Percentiles rank a stretch among this genome's conserved stretches.
Conservation (phyloP, 2,113 vertebrate species). For the Baryphthengus martii region DNA sequence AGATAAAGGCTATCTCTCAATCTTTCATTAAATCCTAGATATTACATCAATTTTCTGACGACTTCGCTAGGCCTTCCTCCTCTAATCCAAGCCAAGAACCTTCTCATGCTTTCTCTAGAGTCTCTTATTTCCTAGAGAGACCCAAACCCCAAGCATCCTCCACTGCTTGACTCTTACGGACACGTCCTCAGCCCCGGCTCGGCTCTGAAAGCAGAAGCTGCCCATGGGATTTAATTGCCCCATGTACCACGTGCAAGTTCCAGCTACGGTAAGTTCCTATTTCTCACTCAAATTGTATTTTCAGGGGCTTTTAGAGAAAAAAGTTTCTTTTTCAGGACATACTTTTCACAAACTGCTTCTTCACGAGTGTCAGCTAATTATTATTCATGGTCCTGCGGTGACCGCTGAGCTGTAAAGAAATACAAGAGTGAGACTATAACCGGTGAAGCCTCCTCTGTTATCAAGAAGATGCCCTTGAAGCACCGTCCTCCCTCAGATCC, state of each 20-base stretch:
- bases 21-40: conserved; percentile 22
- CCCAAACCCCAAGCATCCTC: background rate
- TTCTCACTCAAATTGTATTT: background rate
- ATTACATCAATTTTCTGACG: background rate
- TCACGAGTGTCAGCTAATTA: background rate
- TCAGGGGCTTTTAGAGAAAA: background rate
- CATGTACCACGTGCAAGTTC: background rate
- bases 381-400: background rate
- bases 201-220: background rate
- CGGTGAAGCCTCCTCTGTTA: background rate
- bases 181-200: background rate
- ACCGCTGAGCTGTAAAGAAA: background rate
- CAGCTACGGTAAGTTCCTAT: background rate
- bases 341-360: background rate
- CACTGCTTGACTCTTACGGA: too few relatives aligned
- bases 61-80: background rate
- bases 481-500: background rate
- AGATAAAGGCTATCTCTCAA: conserved; percentile 8
- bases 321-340: background rate
- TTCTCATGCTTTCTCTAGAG: background rate
- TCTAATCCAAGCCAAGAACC: background rate
- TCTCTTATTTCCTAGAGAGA: background rate
- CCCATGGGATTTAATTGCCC: background rate
- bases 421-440: rapidly evolving
- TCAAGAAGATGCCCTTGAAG: background rate